phyloP scores from a whole-genome alignment of 1,140 invertebrate genomes.

The Batillaria attramentaria region DNA sequence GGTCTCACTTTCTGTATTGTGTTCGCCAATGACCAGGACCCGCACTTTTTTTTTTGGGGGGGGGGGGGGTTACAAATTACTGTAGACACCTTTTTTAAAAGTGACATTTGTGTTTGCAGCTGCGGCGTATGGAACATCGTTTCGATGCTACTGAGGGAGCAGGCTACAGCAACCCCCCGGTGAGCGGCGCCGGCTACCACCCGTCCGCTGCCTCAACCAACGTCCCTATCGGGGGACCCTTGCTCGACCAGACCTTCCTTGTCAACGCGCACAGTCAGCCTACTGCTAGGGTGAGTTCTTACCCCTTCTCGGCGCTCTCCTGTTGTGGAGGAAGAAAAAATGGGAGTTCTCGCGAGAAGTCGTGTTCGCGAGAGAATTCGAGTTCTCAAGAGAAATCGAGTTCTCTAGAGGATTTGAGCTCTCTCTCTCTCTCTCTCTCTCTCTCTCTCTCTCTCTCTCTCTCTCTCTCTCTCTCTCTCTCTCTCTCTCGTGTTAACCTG shows the following conservation, averaged over 20 bases:
- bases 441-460: no score
- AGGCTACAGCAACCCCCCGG: background rate
- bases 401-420: no score
- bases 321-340: no score
- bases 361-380: no score
- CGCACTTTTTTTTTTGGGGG: background rate
- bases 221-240: background rate
- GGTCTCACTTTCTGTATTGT: no score
- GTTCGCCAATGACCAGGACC: background rate
- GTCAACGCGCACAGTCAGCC: background rate
- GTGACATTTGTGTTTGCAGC: background rate
- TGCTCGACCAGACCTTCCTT: background rate
- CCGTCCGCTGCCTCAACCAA: background rate
- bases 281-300: background rate
- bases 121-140: slow-evolving; percentile 21
- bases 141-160: background rate
- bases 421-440: no score
- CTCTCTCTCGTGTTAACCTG: no score
- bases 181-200: background rate
- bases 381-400: no score
- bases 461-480: no score
- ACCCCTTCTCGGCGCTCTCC: no score
- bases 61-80: background rate
- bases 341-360: no score
- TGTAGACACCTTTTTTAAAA: background rate